phyloP scores from a whole-genome alignment of 2,888 invertebrate genomes.

The Aphodius granarius region DNA sequence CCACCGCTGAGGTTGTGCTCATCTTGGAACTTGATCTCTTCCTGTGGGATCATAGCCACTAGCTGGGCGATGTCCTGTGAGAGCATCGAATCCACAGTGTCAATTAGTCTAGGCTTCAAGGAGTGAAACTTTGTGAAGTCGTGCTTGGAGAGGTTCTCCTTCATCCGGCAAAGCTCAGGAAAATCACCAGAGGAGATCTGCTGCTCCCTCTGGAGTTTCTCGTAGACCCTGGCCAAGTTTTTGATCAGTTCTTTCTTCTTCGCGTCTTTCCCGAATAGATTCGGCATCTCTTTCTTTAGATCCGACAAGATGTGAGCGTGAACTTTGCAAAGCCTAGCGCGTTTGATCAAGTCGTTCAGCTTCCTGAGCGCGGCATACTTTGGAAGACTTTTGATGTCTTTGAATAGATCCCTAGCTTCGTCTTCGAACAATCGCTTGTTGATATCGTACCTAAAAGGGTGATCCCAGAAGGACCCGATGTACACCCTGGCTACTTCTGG shows the following conservation, averaged over 20 bases:
- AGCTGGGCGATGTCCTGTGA: conserved; percentile 90
- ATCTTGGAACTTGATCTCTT: conserved; percentile 36
- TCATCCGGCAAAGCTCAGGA: conserved; percentile 95
- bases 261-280: conserved; percentile 92
- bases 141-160: conserved; percentile 77
- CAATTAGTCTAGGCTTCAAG: conserved; percentile 84
- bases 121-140: conserved; percentile 95
- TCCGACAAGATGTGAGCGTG: conserved; percentile 97
- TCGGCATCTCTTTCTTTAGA: conserved; percentile 93
- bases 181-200: conserved; percentile 97
- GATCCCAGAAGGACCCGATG: conserved; percentile 99
- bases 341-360: conserved; percentile 95
- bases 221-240: conserved; percentile 85
- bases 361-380: conserved; percentile 95
- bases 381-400: conserved; percentile 92
- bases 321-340: conserved; percentile 95
- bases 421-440: conserved; percentile 93
- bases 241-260: conserved; percentile 97
- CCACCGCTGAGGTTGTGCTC: conserved; percentile 68
- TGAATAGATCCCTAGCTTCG: conserved; percentile 92
- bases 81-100: conserved; percentile 94
- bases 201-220: conserved; percentile 86
- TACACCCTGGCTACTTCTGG: conserved; percentile 99
- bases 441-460: conserved; percentile 89
- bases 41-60: conserved; percentile 90